Percentiles rank a stretch among this genome's conserved stretches.
phyloP scores from a whole-genome alignment of 2,797 vertebrate species.

The Gallinago solitaria region DNA sequence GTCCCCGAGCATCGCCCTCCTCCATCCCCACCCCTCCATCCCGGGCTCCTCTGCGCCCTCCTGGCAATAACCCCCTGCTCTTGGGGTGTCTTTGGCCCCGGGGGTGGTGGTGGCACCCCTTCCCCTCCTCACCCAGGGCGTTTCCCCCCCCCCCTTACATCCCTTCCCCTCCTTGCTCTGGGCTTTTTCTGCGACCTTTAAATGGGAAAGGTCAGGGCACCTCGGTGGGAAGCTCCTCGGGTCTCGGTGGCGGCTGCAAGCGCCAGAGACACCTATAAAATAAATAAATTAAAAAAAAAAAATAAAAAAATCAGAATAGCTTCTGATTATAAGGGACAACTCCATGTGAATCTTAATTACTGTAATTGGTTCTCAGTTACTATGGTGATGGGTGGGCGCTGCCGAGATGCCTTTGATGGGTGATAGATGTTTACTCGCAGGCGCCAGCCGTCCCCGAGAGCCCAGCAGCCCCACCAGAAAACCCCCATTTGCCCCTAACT shows the following conservation, averaged over 20 bases:
- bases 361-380: constrained; percentile 62
- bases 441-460: not conserved
- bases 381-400: constrained; percentile 56
- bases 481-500: not conserved
- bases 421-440: not conserved
- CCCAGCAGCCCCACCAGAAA: not conserved
- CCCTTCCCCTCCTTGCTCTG: not conserved
- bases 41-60: not conserved
- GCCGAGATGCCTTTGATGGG: constrained; percentile 22
- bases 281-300: not conserved
- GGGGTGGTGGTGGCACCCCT: not conserved
- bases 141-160: not conserved
- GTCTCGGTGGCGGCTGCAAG: not conserved
- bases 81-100: not conserved
- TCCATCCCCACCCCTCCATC: not conserved
- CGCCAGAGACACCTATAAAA: not conserved
- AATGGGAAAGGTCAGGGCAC: rapidly evolving
- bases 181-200: not conserved
- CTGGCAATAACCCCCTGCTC: rapidly evolving
- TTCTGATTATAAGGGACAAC: constrained; percentile 45
- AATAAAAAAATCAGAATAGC: not conserved
- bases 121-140: no score
- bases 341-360: constrained; percentile 63
- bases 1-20: not conserved
- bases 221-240: not conserved